Evolutionary conservation across 2,888 invertebrate genomes (phyloP), one percentile per base, ranked within the genome.

Genomic region (Megaustenia siamemsis): DNA sequence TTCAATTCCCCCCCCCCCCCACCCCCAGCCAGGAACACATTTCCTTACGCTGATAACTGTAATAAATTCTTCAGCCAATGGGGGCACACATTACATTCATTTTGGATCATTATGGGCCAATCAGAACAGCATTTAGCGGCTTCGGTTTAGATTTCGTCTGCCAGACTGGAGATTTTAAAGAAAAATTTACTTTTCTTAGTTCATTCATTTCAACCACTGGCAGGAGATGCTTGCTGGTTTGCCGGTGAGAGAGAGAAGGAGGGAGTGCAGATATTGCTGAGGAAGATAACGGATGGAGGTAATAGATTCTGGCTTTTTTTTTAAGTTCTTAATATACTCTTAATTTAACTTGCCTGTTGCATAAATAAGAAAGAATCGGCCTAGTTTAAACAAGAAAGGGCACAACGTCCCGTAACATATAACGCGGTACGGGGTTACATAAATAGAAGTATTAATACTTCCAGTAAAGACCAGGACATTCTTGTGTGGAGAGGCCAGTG

Each of bases 31-130:
- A n/a, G 45, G 45, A 45, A 15, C 73, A 49, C 49, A 18, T 45
- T 49, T 49, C 6, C 40, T 28, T 2, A 5, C 1, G 28, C 49
- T 28, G 73, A 49, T 49, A 73, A 73, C 73, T 73, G 49, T 73
- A 73, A 73, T 49, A 18, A n/a, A 49, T 73, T 60, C 60, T 56
- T 77, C 76, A 77, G 40, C 78, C 78, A 78, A 78, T 78, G 66
- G 45, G 66, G 40, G 28, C 35, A 78, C 43, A 60, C 78, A 78
- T 78, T 63, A 78, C 78, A 78, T 63, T 43, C 66, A 78, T 63
- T 63, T n/a, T 43, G 66, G 63, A 78, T 78, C 43, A 63, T 78
- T 78, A 78, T 78, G 45, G 45, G 78, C 78, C 78, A 78, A 78
- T 63, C 63, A 78, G 40, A 78, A 63, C 28, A 43, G 63, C 63